Percentiles rank a stretch among this genome's conserved stretches.
Evolutionary conservation across 2,888 invertebrate genomes (phyloP).

Genomic region (Monochamus alternatus): DNA sequence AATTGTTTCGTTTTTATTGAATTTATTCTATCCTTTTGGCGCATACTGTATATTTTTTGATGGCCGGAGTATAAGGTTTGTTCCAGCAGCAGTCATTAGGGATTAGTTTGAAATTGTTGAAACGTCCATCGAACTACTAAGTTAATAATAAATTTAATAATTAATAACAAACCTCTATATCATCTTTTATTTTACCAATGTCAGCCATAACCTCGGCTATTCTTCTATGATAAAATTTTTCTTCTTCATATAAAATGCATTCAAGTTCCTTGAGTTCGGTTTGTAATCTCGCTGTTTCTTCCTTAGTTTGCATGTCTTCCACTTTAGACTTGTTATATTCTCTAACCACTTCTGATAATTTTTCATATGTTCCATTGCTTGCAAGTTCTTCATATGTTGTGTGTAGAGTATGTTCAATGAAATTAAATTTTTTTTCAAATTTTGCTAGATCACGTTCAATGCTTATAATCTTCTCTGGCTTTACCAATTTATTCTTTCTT

Average conservation of each 20-base stretch:
- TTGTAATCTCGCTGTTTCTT: conserved; percentile 44
- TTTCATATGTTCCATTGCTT: conserved; percentile 41
- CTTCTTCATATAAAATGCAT: conserved; percentile 52
- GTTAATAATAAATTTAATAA: background rate
- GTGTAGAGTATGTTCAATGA: conserved; percentile 48
- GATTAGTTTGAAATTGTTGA: too few species aligned
- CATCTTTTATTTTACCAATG: conserved; percentile 63
- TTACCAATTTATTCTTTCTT: conserved; percentile 40
- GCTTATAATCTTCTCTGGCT: conserved; percentile 7
- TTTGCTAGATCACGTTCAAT: conserved; percentile 1
- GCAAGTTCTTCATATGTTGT: conserved; percentile 49
- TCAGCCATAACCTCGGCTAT: conserved; percentile 52
- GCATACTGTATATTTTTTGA: too few species aligned
- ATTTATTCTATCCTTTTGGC: too few species aligned
- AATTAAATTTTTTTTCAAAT: conserved; percentile 49
- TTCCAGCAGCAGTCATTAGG: too few species aligned
- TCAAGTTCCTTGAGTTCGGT: conserved; percentile 51
- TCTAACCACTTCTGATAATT: conserved; percentile 49
- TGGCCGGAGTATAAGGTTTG: too few species aligned
- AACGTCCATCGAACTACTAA: too few species aligned
- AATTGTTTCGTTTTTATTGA: too few species aligned
- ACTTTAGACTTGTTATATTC: conserved; percentile 44
- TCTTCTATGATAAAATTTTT: conserved; percentile 44
- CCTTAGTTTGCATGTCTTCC: conserved; percentile 47
- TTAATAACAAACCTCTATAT: conserved; percentile 57